Evolutionary conservation across 2,888 invertebrate genomes (phyloP), one percentile per base, ranked within the genome.

Genomic region (Caenorhabditis wallacei): DNA sequence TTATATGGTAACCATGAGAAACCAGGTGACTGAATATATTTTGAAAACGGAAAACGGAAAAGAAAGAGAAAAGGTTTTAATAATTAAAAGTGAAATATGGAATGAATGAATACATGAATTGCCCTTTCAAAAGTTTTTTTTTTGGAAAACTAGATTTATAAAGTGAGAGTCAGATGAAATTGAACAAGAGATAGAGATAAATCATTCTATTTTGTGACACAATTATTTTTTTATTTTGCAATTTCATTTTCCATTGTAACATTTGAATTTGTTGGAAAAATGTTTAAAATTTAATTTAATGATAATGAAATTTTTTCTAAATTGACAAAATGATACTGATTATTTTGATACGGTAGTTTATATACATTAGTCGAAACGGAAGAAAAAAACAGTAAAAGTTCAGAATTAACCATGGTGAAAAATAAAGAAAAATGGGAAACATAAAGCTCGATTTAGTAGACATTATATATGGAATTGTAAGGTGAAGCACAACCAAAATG

Each of bases 401-500:
- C 30, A 30, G 30, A n/a, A n/a, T n/a, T n/a, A n/a, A n/a, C n/a
- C n/a, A n/a, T 30, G 13, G 11, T 10, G 40, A 40, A 13, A 40
- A 13, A 13, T 2, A 2, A 13, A 40, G 40, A 40, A 40, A n/a
- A 40, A 40, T 13, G 40, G 10, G 11, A 13, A 40, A 40, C 13
- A 40, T 40, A 10, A 10, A 10, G 16, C 40, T 5, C 13, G 20
- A 37, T 59, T 40, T 22, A 40, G 40, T 16, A 40, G 10, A 40
- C 35, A 57, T 26, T 54, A 59, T 57, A 59, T 61, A 24, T 46
- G 18, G 43, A 63, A 63, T 24, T 35, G 54, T 43, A 37, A 37
- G 30, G 37, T 30, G 74, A 76, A 76, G 75, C 75, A 66, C 40
- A 74, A 57, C 35, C 51, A 59, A 68, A n/a, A 57, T 76, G 53